Evolutionary conservation across 2,888 invertebrate genomes (phyloP).

Genomic region (Cephus pygmeus): DNA sequence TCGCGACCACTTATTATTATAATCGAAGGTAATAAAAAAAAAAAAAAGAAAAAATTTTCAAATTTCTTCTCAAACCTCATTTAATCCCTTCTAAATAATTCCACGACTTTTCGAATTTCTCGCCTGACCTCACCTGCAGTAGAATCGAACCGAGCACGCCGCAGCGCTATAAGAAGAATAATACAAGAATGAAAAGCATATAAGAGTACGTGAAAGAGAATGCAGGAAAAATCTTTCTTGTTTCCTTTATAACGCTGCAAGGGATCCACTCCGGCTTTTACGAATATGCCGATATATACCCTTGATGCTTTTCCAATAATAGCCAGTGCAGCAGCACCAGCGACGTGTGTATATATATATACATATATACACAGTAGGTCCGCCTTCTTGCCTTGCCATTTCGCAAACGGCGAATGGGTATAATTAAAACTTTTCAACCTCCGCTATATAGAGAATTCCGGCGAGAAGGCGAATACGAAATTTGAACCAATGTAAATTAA

Average conservation of each 20-base stretch:
- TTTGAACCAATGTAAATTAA: too few species aligned
- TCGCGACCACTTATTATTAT: too few species aligned
- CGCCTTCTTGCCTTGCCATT: too few species aligned
- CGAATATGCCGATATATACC: constrained; percentile 20
- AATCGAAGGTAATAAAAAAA: too few species aligned
- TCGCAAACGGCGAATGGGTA: neutral
- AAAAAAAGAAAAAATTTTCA: too few species aligned
- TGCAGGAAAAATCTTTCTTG: constrained; percentile 6
- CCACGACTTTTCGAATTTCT: too few species aligned
- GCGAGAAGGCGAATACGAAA: too few species aligned
- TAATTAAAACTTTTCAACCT: constrained; percentile 16
- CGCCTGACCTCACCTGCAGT: neutral
- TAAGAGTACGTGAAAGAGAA: constrained; percentile 21
- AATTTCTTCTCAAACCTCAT: too few species aligned
- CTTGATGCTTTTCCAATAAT: constrained; percentile 36
- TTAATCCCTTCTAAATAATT: too few species aligned
- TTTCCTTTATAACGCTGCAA: too few species aligned
- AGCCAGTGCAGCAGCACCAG: neutral
- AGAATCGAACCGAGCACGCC: neutral
- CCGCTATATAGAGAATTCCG: neutral
- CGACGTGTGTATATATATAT: too few species aligned
- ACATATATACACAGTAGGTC: too few species aligned
- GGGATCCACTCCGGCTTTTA: constrained; percentile 15
- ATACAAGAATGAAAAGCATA: constrained; percentile 15
- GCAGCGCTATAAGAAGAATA: neutral